These are phyloP conservation scores for Pipistrellus kuhlii DNA, from an alignment of 2,797 vertebrate species.

Conservation along the genomic window DNA sequence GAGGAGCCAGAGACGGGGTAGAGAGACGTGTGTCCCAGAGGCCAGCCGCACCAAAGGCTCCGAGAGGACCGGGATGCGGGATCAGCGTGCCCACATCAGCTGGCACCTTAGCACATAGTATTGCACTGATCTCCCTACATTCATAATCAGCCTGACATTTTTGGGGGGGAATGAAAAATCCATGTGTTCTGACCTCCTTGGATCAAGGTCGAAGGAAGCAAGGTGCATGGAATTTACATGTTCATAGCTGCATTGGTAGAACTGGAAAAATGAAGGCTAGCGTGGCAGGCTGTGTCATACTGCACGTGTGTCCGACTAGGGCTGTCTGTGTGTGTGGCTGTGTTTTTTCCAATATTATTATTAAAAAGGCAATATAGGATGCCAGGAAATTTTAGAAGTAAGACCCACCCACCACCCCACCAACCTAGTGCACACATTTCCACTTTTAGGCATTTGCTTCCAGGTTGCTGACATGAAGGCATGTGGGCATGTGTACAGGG, in stretches of 20 bases:
- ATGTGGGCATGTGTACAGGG: neutral
- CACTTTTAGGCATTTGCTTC: slow-evolving; percentile 19
- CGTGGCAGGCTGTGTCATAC: rapidly evolving
- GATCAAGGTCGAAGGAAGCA: neutral
- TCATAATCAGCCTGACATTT: neutral
- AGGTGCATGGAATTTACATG: neutral
- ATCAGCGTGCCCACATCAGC: neutral
- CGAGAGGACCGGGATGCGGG: neutral
- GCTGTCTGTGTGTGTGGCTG: neutral
- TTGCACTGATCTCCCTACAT: neutral
- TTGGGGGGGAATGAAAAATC: slow-evolving; percentile 29
- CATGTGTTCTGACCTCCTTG: rapidly evolving
- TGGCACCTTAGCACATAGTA: neutral
- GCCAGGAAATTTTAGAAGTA: slow-evolving; percentile 23
- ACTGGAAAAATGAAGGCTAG: neutral
- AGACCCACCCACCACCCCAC: neutral
- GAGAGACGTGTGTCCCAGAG: neutral
- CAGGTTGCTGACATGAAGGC: neutral
- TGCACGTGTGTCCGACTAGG: neutral
- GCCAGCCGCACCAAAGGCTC: neutral
- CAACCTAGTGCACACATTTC: neutral
- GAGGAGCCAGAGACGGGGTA: neutral
- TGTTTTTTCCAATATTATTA: neutral
- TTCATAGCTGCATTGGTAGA: neutral
- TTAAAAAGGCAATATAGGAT: slow-evolving; percentile 26